A percentile compares a stretch with the other conserved stretches of the same genome.
phyloP scores from a whole-genome alignment of 2,113 vertebrate genomes.

The Pluvianellus socialis region DNA sequence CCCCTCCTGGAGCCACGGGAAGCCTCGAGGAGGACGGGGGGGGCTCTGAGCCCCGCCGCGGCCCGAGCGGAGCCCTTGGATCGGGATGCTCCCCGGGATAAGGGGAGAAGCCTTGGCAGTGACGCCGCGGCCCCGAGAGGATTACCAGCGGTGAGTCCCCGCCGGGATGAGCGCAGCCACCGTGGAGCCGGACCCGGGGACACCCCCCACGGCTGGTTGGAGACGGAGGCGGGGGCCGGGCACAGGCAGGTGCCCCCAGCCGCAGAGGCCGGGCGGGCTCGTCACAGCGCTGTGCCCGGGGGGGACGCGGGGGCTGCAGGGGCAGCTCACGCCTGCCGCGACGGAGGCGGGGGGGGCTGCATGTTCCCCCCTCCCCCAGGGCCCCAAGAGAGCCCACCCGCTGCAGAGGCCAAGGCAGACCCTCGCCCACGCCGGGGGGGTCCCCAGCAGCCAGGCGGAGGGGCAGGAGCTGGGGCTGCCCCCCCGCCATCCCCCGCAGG shows the following conservation, averaged over 20 bases:
- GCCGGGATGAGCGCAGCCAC: neutral
- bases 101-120: neutral
- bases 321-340: neutral
- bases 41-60: neutral
- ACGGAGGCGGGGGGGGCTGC: too few relatives aligned
- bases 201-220: rapidly evolving
- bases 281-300: neutral
- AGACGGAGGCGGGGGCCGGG: too few relatives aligned
- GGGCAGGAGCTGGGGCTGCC: too few relatives aligned
- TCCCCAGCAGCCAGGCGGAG: too few relatives aligned
- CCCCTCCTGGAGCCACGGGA: neutral
- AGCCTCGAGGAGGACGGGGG: too few relatives aligned
- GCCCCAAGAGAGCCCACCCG: neutral
- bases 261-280: neutral
- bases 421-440: too few relatives aligned
- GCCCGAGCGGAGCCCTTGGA: too few relatives aligned
- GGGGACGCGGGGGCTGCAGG: neutral
- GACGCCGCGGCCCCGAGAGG: neutral
- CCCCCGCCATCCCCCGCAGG: too few relatives aligned
- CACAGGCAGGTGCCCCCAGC: neutral
- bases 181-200: neutral
- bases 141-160: neutral
- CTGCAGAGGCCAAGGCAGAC: neutral
- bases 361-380: neutral
- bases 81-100: too few relatives aligned